Evolutionary conservation across 2,888 invertebrate genomes (phyloP), one percentile per base, ranked within the genome.

Genomic region (Harpalus rufipes): DNA sequence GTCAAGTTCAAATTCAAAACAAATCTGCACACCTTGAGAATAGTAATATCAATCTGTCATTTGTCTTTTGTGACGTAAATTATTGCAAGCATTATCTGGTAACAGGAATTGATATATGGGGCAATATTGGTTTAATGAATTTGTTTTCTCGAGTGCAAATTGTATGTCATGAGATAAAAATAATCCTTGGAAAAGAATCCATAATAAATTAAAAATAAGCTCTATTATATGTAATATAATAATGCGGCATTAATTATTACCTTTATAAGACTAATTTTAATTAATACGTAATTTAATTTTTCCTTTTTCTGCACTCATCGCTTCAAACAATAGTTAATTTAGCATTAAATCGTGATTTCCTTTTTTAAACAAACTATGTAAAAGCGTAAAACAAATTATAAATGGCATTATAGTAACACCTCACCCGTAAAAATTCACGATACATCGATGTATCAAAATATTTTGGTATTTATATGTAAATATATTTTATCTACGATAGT

Each of bases 41-140:
- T 21, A 21, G 61, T 6, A 63, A 63, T 63, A 63, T 63, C 21
- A 21, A 63, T 63, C 25, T 63, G 21, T 63, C 63, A 63, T 63
- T 63, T 63, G 25, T 63, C 63, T 63, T 63, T 25, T 12, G 16
- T 56, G 63, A 63, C 63, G 63, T 63, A 63, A 63, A 21, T 63
- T 18, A 63, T 21, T 63, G 63, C 63, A 18, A 10, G 25, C 12
- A 18, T 25, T 63, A 12, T 16, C 14, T 61, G 25, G 7, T 63
- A 63, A 63, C 4, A 10, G 21, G 18, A 25, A 63, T 63, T 21
- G 63, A 63, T 25, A 5, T 21, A 51, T 32, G 7, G 59, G 59
- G 6, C 6, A 63, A 18, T 25, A 63, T 18, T 25, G 63, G 63
- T 63, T 63, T 63, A 63, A 63, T 63, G 4, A 21, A 63, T 21